Percentiles rank a stretch among this genome's conserved stretches.
These are phyloP conservation scores for Xiphophorus maculatus DNA, from an alignment of 2,113 vertebrate genomes.

Conservation along the genomic window DNA sequence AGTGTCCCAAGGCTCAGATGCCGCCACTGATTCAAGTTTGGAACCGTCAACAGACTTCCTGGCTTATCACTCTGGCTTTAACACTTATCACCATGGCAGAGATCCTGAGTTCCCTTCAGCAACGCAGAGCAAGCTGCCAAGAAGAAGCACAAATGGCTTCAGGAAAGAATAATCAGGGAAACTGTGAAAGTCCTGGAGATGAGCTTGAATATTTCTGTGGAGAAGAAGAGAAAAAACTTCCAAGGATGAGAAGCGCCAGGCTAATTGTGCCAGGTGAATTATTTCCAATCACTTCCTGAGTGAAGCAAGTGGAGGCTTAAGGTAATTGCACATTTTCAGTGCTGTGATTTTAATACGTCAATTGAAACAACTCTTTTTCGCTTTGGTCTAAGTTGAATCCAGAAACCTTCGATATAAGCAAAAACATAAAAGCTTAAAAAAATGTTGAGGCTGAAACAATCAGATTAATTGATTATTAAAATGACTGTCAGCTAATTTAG, in stretches of 20 bases:
- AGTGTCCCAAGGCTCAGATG: neutral
- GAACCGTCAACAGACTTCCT: neutral
- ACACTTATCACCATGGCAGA: neutral
- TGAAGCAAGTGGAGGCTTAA: neutral
- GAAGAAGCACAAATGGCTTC: neutral
- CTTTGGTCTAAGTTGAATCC: neutral
- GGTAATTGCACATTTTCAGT: neutral
- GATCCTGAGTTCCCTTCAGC: neutral
- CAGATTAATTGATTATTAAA: no score
- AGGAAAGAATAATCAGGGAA: neutral
- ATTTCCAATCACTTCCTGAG: slow-evolving; percentile 1
- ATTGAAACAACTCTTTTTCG: neutral
- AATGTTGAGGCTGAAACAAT: no score
- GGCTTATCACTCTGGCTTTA: neutral
- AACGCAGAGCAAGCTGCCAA: neutral
- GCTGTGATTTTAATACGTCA: neutral
- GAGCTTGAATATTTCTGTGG: neutral
- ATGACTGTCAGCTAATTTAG: no score
- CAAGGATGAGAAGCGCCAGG: neutral
- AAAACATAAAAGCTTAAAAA: neutral
- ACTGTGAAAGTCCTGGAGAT: neutral
- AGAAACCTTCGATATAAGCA: neutral
- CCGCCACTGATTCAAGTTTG: neutral
- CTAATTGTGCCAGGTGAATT: neutral
- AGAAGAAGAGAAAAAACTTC: neutral